Percentiles rank a stretch among this genome's conserved stretches.
Evolutionary conservation across 2,113 vertebrate species (phyloP).

Genomic region (Proteles cristata): DNA sequence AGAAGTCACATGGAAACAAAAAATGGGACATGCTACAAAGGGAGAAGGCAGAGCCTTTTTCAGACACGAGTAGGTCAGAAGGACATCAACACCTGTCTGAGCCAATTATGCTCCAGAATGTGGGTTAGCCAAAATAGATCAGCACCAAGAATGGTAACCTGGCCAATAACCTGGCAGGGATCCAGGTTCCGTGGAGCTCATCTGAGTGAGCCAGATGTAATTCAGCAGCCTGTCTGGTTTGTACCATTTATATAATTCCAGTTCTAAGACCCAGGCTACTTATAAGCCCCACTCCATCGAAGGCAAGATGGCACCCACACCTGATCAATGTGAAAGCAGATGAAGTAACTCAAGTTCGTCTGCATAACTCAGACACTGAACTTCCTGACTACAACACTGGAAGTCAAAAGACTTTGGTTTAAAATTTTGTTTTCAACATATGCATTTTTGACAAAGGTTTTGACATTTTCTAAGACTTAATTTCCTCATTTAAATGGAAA

Average conservation of each 20-base stretch:
- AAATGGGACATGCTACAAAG: not conserved
- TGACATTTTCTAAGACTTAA: not conserved
- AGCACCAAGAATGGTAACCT: not conserved
- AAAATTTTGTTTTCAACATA: not conserved
- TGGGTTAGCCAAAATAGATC: not conserved
- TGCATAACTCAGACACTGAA: not conserved
- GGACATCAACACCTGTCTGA: not conserved
- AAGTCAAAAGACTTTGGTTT: not conserved
- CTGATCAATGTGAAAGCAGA: not conserved
- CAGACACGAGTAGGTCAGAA: not conserved
- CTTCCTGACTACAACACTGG: not conserved
- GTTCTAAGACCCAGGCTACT: not conserved
- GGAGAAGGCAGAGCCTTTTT: not conserved
- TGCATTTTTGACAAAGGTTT: not conserved
- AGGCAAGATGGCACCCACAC: not conserved
- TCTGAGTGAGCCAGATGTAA: not conserved
- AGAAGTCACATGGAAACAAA: not conserved
- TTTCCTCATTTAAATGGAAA: constrained; percentile 3
- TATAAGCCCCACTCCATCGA: not conserved
- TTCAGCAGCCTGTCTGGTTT: not conserved
- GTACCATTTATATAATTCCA: not conserved
- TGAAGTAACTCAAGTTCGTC: not conserved
- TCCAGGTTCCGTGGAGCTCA: not conserved
- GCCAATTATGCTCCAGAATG: not conserved
- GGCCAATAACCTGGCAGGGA: not conserved